Base-by-base conservation (phyloP, 2,888 invertebrate species). In the Apodemia mormo region DNA sequence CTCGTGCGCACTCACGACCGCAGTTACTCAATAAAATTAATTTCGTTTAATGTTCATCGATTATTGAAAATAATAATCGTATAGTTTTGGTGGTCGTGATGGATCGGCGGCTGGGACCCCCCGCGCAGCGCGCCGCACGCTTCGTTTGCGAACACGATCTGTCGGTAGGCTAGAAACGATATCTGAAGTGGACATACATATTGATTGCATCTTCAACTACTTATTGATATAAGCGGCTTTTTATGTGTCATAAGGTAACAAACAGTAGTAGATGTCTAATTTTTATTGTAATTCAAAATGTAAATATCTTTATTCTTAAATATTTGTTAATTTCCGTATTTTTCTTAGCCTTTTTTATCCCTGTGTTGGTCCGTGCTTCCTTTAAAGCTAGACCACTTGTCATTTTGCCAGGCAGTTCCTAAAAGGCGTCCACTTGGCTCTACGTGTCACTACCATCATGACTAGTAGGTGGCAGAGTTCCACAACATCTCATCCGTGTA, bases 1-100 rank as follows among this genome's bases (percentile, higher is more conserved):
- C 81, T 84, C 82, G 88, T 86, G 85, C 87, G 84, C 88, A 85
- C 86, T 85, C 90, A 90, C 89, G 90, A 89, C 82, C 76, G 82
- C 81, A 84, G 87, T 92, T 91, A 89, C 87, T 86, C 88, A 87
- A 92, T 90, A 89, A 90, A 90, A 92, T 92, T 92, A 91, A 92
- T 92, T 92, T 91, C 88, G 89, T 87, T 92, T 91, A 92, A 90
- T 90, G 87, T 85, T 86, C 88, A 90, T 91, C 88, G 88, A 89
- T 90, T 90, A 91, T 88, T 86, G 85, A 86, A 87, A 86, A 87
- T 87, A 88, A 88, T 90, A 89, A 89, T 90, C 85, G 86, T 89
- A 88, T 84, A 85, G 88, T 88, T 85, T 90, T 89, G 81, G 81
- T 64, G 81, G 80, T 84, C 84, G 85, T 90, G 91, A 91, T 89